Percentiles rank a stretch among this genome's conserved stretches.
Evolutionary conservation across 1,140 invertebrate genomes (phyloP).

Genomic region (Trichoplusia ni): DNA sequence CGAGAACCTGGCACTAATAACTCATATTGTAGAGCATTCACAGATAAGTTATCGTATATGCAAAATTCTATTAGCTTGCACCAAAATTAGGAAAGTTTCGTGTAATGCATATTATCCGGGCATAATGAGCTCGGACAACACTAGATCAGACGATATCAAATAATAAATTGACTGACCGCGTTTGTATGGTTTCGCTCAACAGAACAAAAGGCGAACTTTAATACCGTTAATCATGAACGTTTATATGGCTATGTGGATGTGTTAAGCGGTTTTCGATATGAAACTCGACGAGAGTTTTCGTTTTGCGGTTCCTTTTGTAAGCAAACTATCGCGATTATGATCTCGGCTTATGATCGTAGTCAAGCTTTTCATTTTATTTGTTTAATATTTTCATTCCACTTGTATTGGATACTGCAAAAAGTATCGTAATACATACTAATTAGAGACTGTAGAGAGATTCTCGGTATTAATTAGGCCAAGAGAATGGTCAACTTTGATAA

Average conservation of each 20-base stretch:
- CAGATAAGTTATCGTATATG: conserved; percentile 13
- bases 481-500: too few relatives aligned
- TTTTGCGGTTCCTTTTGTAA: conserved; percentile 5
- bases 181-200: background rate
- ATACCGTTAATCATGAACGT: too few relatives aligned
- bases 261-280: too few relatives aligned
- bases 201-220: conserved; percentile 2
- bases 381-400: too few relatives aligned
- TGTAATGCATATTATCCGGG: background rate
- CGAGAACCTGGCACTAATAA: conserved; percentile 4
- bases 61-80: conserved; percentile 11
- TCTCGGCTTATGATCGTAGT: too few relatives aligned
- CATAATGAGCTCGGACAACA: conserved; percentile 6
- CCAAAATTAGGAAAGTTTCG: background rate
- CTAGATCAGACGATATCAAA: conserved; percentile 9
- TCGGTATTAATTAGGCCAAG: too few relatives aligned
- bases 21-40: conserved; percentile 5
- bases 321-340: background rate
- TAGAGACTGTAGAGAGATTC: too few relatives aligned
- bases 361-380: too few relatives aligned
- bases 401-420: too few relatives aligned
- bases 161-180: conserved; percentile 14
- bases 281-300: conserved; percentile 2
- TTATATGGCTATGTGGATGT: too few relatives aligned
- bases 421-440: too few relatives aligned